Conservation (phyloP, 2,113 vertebrate species). For the Tamias sibiricus region DNA sequence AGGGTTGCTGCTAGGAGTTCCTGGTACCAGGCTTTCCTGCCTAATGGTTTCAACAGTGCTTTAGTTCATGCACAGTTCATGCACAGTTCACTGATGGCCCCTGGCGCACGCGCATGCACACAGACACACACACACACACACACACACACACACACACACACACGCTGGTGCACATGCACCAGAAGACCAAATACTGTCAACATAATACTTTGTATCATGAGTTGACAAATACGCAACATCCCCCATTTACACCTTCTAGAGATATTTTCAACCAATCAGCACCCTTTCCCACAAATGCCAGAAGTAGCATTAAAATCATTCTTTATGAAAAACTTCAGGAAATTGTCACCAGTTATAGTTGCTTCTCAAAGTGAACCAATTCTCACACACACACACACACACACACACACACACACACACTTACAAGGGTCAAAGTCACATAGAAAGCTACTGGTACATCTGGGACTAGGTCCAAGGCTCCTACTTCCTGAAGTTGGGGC, state of each 20-base stretch:
- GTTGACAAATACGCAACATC: neutral
- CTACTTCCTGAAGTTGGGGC: neutral
- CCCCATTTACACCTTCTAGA: neutral
- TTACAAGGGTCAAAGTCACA: neutral
- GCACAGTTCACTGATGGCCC: no score
- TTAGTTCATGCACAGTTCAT: no score
- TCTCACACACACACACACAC: neutral
- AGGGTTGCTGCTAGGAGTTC: no score
- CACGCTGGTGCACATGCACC: neutral
- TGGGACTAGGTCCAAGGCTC: neutral
- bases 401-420: neutral
- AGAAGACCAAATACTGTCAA: conserved; percentile 13
- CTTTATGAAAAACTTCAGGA: neutral
- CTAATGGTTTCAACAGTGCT: no score
- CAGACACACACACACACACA: neutral
- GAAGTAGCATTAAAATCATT: neutral
- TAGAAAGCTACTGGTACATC: neutral
- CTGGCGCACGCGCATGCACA: no score
- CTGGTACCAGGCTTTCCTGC: no score
- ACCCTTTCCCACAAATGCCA: conserved; percentile 1
- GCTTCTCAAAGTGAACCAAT: neutral
- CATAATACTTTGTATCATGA: neutral
- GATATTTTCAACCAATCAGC: neutral
- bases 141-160: neutral
- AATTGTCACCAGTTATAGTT: neutral